Percentiles rank a stretch among this genome's conserved stretches.
These are phyloP conservation scores for Phenganax stokvisi DNA, from an alignment of 92 coral and sea anemone species.

Conservation along the genomic window DNA sequence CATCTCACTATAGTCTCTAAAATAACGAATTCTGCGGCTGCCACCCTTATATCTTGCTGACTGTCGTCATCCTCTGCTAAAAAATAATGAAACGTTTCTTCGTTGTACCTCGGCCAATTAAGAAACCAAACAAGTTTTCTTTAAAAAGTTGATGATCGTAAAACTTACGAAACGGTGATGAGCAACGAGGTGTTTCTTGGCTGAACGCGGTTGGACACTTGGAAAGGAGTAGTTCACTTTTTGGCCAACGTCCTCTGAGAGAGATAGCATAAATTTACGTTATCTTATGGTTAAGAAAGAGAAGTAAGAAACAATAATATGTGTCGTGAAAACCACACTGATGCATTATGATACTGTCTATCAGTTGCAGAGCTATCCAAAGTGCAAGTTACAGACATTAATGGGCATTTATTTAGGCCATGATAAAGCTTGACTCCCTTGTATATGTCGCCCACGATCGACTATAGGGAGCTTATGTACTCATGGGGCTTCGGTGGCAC, in stretches of 20 bases:
- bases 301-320: background rate
- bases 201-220: slow-evolving; percentile 67
- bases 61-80: slow-evolving; percentile 55
- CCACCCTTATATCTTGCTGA: slow-evolving; percentile 52
- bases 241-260: slow-evolving; percentile 42
- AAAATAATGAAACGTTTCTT: background rate
- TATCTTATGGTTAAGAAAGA: too few species aligned
- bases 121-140: background rate
- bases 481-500: too few species aligned
- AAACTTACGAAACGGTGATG: slow-evolving; percentile 85
- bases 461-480: too few species aligned
- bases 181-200: slow-evolving; percentile 76
- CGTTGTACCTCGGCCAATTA: background rate
- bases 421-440: too few species aligned
- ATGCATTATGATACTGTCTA: too few species aligned
- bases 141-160: background rate
- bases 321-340: background rate
- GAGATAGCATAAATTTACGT: background rate
- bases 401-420: too few species aligned
- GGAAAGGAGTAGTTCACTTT: slow-evolving; percentile 52
- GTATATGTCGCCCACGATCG: too few species aligned
- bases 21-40: slow-evolving; percentile 81
- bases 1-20: slow-evolving; percentile 72
- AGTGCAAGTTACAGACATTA: too few species aligned
- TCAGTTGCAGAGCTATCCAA: too few species aligned